Evolutionary conservation across 1,140 invertebrate genomes (phyloP).

Genomic region (Daktulosphaira vitifoliae): DNA sequence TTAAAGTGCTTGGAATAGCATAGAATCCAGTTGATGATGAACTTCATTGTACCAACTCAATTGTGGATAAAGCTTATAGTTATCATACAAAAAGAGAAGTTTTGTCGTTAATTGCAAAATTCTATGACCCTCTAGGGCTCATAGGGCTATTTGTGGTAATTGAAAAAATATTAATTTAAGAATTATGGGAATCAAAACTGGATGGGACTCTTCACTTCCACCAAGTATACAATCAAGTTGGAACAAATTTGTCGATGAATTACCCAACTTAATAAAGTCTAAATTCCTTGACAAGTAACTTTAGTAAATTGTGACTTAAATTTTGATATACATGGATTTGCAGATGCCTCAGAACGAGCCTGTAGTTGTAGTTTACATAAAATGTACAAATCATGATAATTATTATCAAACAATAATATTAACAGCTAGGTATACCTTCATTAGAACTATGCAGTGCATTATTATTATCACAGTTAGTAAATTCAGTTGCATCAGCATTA

Average conservation of each 20-base stretch:
- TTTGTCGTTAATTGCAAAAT: conserved; percentile 41
- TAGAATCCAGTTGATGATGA: conserved; percentile 35
- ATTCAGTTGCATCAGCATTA: not conserved
- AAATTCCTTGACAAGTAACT: not conserved
- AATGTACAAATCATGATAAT: not conserved
- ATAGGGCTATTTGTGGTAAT: conserved; percentile 40
- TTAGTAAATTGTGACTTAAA: not conserved
- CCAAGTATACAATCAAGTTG: not conserved
- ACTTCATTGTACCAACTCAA: conserved; percentile 19
- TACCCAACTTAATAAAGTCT: not conserved
- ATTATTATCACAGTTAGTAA: not conserved
- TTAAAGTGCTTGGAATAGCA: conserved; percentile 34
- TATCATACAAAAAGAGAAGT: conserved; percentile 34
- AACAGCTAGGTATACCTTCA: not conserved
- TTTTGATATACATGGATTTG: not conserved
- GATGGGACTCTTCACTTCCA: not conserved
- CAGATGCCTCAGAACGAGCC: too few relatives aligned
- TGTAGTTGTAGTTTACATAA: not conserved
- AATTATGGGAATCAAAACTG: not conserved
- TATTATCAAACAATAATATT: not conserved
- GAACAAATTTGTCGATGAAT: not conserved
- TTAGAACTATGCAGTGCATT: not conserved
- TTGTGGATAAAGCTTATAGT: not conserved
- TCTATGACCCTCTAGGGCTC: conserved; percentile 45
- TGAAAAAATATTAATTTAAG: not conserved